Base-by-base conservation (phyloP, 2,113 vertebrate genomes). In the Anoura caudifer region DNA sequence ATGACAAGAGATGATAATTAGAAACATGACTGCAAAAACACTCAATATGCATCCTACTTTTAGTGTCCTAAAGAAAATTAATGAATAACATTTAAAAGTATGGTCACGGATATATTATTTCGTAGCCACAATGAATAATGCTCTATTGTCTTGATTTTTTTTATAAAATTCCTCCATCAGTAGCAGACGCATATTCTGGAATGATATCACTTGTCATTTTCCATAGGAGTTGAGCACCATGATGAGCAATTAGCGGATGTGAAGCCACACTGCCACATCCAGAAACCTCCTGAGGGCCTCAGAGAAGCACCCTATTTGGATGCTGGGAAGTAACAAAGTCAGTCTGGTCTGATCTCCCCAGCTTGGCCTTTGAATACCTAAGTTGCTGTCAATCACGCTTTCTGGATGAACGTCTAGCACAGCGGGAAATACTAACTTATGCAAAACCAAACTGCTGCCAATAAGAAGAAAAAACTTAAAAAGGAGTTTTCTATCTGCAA, bases 401-500 rank as follows among this genome's bases (percentile, higher is more conserved):
- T 95, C 92, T 96, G 96, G 95, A 97, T 97, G 97, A 97, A 94
- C 92, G 69, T 86, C 95, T 86, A 73, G 63, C 97, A 89, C 97
- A 97, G 97, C 92, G 95, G 97, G 95, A 97, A 97, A 96, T 59
- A 92, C 87, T 97, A 92, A 94, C 92, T 94, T 90, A 97, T 96
- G 95, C 90, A 96, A 95, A 82, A 83, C 28, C 31, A 92, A 93
- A 95, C 54, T 96, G 50, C 31, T 97, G 67, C 77, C 85, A 95
- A 73, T 70, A 91, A 85, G 70, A 72, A 87, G 89, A 93, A 93
- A 87, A 72, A 33, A 63, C 12, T n/a, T 79, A 45, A 76, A 38
- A 91, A 16, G 43, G 15, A 88, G 7, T 86, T 94, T 90, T 81
- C 45, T 92, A 52, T n/a, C 82, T 96, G 88, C 14, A 79, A 90